phyloP scores from a whole-genome alignment of 92 coral and sea anemone species.

The Palythoa grandis region DNA sequence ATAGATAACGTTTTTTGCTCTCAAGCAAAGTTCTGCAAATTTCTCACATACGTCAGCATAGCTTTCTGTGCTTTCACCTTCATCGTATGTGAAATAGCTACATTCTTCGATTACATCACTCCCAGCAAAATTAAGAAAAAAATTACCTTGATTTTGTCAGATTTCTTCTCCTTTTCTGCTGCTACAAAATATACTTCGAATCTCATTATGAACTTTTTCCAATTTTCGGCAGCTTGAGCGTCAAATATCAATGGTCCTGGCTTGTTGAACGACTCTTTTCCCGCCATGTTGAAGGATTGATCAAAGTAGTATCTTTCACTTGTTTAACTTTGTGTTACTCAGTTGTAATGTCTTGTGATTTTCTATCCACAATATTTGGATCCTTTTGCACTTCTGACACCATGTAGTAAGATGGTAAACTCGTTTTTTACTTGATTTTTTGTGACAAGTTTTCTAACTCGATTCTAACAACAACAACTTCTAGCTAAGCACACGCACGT shows the following conservation, averaged over 20 bases:
- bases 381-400: no score
- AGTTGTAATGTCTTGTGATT: no score
- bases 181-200: slow-evolving; percentile 65
- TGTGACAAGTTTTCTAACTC: no score
- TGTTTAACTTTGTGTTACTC: no score
- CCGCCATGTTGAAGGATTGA: not conserved
- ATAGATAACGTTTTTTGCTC: slow-evolving; percentile 65
- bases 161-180: slow-evolving; percentile 48
- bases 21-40: slow-evolving; percentile 54
- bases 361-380: no score
- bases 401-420: no score
- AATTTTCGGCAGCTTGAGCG: slow-evolving; percentile 61
- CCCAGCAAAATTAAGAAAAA: slow-evolving; percentile 65
- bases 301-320: no score
- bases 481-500: no score
- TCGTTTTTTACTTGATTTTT: no score
- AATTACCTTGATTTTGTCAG: slow-evolving; percentile 50
- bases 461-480: no score
- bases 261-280: slow-evolving; percentile 3
- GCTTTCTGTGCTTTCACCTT: slow-evolving; percentile 40
- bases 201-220: not conserved
- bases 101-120: slow-evolving; percentile 64
- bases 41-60: slow-evolving; percentile 51
- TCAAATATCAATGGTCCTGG: slow-evolving; percentile 56
- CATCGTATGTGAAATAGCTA: slow-evolving; percentile 55